Percentiles rank a stretch among this genome's conserved stretches.
phyloP scores from a whole-genome alignment of 2,888 invertebrate genomes.

The Gerosis bhagava region DNA sequence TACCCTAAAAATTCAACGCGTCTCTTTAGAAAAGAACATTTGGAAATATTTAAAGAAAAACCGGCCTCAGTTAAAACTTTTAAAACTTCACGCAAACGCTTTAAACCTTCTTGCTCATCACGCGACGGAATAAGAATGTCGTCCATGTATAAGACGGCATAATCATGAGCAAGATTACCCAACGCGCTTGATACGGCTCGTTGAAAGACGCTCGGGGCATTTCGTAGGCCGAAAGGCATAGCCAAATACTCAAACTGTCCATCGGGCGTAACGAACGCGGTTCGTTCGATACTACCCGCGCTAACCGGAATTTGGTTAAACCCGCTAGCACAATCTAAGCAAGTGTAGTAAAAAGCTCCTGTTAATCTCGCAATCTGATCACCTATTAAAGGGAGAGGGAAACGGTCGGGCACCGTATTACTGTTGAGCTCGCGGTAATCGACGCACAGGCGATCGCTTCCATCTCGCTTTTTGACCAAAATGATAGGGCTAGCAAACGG shows the following conservation, averaged over 20 bases:
- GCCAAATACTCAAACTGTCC: slow-evolving; percentile 35
- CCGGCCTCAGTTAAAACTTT: slow-evolving; percentile 23
- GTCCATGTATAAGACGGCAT: slow-evolving; percentile 32
- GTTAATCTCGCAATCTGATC: slow-evolving; percentile 36
- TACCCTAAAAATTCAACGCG: slow-evolving; percentile 30
- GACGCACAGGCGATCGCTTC: slow-evolving; percentile 37
- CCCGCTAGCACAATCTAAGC: slow-evolving; percentile 33
- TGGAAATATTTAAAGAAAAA: slow-evolving; percentile 31
- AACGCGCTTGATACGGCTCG: slow-evolving; percentile 32
- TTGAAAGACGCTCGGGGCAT: slow-evolving; percentile 36
- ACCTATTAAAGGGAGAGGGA: slow-evolving; percentile 33
- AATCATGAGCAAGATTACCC: slow-evolving; percentile 5
- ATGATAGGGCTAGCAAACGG: not conserved
- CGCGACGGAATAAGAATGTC: slow-evolving; percentile 31
- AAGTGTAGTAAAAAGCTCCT: slow-evolving; percentile 22
- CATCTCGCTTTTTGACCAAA: slow-evolving; percentile 28
- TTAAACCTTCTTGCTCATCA: slow-evolving; percentile 21
- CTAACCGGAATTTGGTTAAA: slow-evolving; percentile 35
- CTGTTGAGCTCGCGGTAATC: slow-evolving; percentile 35
- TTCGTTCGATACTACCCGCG: slow-evolving; percentile 24
- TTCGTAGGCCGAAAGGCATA: slow-evolving; percentile 38
- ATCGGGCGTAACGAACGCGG: slow-evolving; percentile 31
- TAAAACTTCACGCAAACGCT: slow-evolving; percentile 20
- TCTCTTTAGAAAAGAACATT: slow-evolving; percentile 34
- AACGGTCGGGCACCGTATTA: slow-evolving; percentile 34